A percentile compares a stretch with the other conserved stretches of the same genome.
These are phyloP conservation scores for Leucoptera coffeella DNA, from an alignment of 2,888 invertebrate species.

Conservation along the genomic window DNA sequence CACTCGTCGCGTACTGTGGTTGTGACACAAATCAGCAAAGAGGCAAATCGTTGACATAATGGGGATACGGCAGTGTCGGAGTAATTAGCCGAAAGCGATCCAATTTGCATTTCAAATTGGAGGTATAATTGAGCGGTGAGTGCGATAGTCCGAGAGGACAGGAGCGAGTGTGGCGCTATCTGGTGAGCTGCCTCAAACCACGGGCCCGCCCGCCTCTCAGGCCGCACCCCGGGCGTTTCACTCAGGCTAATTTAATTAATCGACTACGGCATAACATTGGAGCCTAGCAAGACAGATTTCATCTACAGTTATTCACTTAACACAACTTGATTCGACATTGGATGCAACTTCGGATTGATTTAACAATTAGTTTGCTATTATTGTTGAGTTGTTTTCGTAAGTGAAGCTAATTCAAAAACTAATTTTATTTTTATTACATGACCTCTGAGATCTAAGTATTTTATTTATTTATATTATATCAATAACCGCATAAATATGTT, in stretches of 20 bases:
- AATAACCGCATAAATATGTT: too few relatives aligned
- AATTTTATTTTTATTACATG: too few relatives aligned
- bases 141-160: constrained; percentile 46
- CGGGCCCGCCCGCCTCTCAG: constrained; percentile 9
- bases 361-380: too few relatives aligned
- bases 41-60: too few relatives aligned
- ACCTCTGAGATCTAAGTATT: too few relatives aligned
- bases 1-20: too few relatives aligned
- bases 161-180: constrained; percentile 39
- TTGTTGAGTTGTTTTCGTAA: too few relatives aligned
- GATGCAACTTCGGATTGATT: constrained; percentile 30
- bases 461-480: too few relatives aligned
- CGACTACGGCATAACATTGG: constrained; percentile 27
- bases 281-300: constrained; percentile 35
- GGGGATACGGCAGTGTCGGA: too few relatives aligned
- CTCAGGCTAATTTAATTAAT: constrained; percentile 41
- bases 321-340: constrained; percentile 32
- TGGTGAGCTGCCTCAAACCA: constrained; percentile 11
- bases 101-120: constrained; percentile 50
- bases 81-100: constrained; percentile 38
- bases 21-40: too few relatives aligned
- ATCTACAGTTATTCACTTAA: constrained; percentile 40
- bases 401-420: too few relatives aligned
- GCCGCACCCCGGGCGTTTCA: constrained; percentile 15
- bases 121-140: constrained; percentile 42